Evolutionary conservation across 2,888 invertebrate genomes (phyloP), one percentile per base, ranked within the genome.

Genomic region (Acrobasis repandana): DNA sequence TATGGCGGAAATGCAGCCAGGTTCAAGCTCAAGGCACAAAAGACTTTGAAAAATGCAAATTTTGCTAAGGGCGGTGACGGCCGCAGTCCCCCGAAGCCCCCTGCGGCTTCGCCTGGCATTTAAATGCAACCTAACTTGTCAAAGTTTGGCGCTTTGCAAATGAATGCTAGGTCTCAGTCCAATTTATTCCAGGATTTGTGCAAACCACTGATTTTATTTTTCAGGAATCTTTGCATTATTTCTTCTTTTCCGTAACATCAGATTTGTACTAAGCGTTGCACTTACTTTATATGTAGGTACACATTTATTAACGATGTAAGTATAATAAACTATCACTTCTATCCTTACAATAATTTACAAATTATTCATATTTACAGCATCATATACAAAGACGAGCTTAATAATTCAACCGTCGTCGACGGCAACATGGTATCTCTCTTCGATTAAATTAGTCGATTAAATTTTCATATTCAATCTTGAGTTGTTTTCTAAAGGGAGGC

Each of bases 391-490:
- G 68, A 74, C 69, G 72, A 68, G 70, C 76, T 73, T 81, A 76
- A 83, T 85, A 85, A 79, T 76, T 80, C 77, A 80, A 67, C 74
- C 70, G 64, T 58, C 62, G 78, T 69, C 75, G 76, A 74, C 74
- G 74, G 70, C 72, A 73, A 73, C 69, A 75, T 71, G 76, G 81
- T 84, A 86, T 83, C 80, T 82, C 80, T 88, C 92, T 93, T 93
- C 93, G 93, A 93, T 94, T 93, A 94, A 94, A 94, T 94, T 94
- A 94, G 93, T 93, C 93, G 93, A 95, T 95, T 95, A 95, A 95
- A 95, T 94, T 95, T 95, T 95, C 95, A 95, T 95, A 95, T 95
- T 95, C 95, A 95, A 95, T 95, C 94, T 94, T 94, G 94, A 93
- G 92, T 93, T 93, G 93, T 93, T 93, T 93, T 93, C 94, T 89